Conservation (phyloP, 2,888 invertebrate genomes). For the Plemyria rubiginata region DNA sequence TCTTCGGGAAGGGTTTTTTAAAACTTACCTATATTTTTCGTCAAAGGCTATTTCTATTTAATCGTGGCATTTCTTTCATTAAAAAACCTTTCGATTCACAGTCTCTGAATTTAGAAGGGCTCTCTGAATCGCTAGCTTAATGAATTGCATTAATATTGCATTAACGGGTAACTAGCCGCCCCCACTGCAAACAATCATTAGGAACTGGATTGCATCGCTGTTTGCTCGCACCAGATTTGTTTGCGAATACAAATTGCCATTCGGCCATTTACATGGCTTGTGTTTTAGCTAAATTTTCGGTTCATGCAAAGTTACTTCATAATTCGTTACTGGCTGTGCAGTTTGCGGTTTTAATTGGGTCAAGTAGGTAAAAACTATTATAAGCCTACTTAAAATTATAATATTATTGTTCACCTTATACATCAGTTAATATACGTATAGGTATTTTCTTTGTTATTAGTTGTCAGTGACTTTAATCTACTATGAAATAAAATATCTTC, state of each 20-base stretch:
- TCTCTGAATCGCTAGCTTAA: constrained; percentile 80
- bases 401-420: too few species aligned
- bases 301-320: neutral
- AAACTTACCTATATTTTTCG: too few species aligned
- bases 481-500: too few species aligned
- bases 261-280: constrained; percentile 48
- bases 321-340: neutral
- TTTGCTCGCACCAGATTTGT: constrained; percentile 74
- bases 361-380: too few species aligned
- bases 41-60: too few species aligned
- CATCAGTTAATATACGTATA: too few species aligned
- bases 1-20: too few species aligned
- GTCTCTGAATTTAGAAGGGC: constrained; percentile 43
- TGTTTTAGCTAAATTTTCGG: constrained; percentile 32
- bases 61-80: too few species aligned
- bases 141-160: constrained; percentile 86
- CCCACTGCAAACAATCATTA: constrained; percentile 82
- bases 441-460: too few species aligned
- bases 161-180: constrained; percentile 78
- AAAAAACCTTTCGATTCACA: constrained; percentile 1
- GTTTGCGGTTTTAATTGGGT: neutral
- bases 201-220: constrained; percentile 60
- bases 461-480: too few species aligned
- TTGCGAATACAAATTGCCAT: constrained; percentile 81
- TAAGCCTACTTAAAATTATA: too few species aligned